Percentiles rank a stretch among this genome's conserved stretches.
Evolutionary conservation across 2,888 invertebrate species (phyloP).

Genomic region (Leptopilina drosophilae): DNA sequence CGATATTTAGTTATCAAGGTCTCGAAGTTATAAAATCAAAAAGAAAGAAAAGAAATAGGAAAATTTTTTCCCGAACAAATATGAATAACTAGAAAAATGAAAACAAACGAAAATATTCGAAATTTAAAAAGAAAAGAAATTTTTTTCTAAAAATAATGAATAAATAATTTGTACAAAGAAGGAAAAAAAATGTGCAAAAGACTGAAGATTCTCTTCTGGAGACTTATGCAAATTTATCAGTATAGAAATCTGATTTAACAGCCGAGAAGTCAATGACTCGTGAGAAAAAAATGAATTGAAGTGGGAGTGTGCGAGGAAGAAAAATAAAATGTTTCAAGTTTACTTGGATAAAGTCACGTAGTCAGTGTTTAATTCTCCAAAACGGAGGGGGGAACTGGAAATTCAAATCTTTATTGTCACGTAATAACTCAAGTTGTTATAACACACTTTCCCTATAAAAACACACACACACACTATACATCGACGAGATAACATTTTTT

Average conservation of each 20-base stretch:
- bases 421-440: too few species aligned
- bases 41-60: too few species aligned
- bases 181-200: neutral
- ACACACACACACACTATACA: neutral
- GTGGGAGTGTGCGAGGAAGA: neutral
- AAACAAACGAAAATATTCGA: too few species aligned
- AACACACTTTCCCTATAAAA: neutral
- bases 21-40: too few species aligned
- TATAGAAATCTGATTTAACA: conserved; percentile 3
- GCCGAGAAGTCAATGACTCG: neutral
- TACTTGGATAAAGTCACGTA: conserved; percentile 5
- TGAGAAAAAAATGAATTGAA: neutral
- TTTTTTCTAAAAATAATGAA: too few species aligned
- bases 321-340: conserved; percentile 14
- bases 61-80: too few species aligned
- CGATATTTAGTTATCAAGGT: too few species aligned
- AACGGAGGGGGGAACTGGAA: too few species aligned
- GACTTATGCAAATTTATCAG: neutral
- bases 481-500: too few species aligned
- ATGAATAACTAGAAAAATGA: too few species aligned
- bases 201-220: neutral
- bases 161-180: too few species aligned
- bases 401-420: neutral
- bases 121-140: too few species aligned
- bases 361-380: neutral